Evolutionary conservation across 2,113 vertebrate species (phyloP).

Genomic region (Hymenochirus boettgeri): DNA sequence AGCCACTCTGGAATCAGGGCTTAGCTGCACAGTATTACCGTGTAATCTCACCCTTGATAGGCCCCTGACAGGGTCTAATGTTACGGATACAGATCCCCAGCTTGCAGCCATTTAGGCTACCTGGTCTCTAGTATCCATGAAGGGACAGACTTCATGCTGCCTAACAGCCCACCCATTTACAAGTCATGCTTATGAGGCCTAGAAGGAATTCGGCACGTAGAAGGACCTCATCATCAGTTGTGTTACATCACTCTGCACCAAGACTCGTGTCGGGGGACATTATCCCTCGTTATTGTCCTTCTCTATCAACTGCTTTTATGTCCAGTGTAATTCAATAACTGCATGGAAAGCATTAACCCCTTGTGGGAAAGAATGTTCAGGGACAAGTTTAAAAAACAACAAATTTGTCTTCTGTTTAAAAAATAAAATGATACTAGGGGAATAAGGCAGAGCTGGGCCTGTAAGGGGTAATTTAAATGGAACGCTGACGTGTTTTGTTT

Average conservation of each 20-base stretch:
- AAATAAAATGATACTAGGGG: no score
- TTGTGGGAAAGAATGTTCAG: background rate
- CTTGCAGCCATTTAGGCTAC: slow-evolving; percentile 11
- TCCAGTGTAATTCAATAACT: slow-evolving; percentile 17
- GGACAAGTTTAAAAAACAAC: no score
- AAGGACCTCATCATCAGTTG: background rate
- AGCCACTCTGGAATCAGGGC: slow-evolving; percentile 2
- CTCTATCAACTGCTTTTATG: slow-evolving; percentile 1
- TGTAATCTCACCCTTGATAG: slow-evolving; percentile 11
- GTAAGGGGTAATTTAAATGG: no score
- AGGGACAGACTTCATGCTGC: slow-evolving; percentile 5
- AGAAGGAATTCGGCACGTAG: slow-evolving; percentile 7
- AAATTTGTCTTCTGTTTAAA: no score
- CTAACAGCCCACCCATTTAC: background rate
- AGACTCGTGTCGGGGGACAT: background rate
- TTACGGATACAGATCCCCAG: slow-evolving; percentile 22
- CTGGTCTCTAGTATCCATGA: slow-evolving; percentile 29
- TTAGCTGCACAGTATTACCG: background rate
- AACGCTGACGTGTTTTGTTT: no score
- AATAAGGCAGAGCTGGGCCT: no score
- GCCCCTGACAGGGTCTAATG: slow-evolving; percentile 15
- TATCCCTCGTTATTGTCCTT: slow-evolving; percentile 5
- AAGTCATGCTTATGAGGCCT: slow-evolving; percentile 9
- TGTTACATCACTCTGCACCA: slow-evolving; percentile 15
- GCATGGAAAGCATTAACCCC: background rate